phyloP scores from a whole-genome alignment of 2,888 invertebrate species.

The Slavum lentiscoides region DNA sequence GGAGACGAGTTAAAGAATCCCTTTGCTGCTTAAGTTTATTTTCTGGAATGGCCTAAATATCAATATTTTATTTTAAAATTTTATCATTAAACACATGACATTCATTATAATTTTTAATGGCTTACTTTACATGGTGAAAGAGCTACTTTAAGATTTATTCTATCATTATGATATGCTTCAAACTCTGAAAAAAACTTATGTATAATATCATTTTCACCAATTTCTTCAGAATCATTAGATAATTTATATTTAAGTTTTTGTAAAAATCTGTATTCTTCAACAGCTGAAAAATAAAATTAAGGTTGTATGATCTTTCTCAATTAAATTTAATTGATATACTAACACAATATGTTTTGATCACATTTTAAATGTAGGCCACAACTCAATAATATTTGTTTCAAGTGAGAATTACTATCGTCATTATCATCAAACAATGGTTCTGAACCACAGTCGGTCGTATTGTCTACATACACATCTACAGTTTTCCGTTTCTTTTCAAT shows the following conservation, averaged over 20 bases:
- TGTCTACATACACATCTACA: neutral
- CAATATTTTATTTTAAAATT: neutral
- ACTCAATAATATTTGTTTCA: conserved; percentile 34
- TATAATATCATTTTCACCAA: conserved; percentile 7
- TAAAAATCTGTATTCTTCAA: conserved; percentile 35
- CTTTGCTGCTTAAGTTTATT: conserved; percentile 40
- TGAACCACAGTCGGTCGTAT: conserved; percentile 12
- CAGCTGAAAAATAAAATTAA: conserved; percentile 15
- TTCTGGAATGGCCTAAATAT: conserved; percentile 22
- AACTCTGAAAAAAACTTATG: conserved; percentile 35
- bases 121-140: conserved; percentile 41
- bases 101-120: neutral
- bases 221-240: conserved; percentile 43
- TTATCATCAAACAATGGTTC: conserved; percentile 18
- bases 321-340: conserved; percentile 3
- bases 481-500: conserved; percentile 26
- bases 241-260: conserved; percentile 34
- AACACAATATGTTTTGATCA: conserved; percentile 44
- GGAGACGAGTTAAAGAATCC: conserved; percentile 68
- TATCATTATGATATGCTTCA: conserved; percentile 36
- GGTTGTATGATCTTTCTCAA: neutral
- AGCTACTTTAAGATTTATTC: conserved; percentile 28
- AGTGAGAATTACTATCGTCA: neutral
- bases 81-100: neutral
- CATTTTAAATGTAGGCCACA: conserved; percentile 42